Conservation (phyloP, 2,113 vertebrate species). For the Sminthopsis crassicaudata region DNA sequence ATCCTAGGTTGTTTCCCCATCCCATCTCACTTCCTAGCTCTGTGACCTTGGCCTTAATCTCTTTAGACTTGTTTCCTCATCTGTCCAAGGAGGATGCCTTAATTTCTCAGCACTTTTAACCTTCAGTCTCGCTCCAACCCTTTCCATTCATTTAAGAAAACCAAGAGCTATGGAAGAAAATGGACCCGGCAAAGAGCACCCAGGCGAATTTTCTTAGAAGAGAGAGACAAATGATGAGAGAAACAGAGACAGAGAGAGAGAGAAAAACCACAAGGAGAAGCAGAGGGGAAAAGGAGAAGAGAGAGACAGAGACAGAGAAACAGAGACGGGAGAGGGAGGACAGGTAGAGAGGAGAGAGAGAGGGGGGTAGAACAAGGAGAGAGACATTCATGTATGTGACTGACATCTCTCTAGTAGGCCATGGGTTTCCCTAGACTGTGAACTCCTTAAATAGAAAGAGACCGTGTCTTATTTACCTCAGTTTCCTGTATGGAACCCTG, state of each 20-base stretch:
- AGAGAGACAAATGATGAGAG: background rate
- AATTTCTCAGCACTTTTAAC: background rate
- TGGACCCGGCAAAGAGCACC: background rate
- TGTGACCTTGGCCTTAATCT: background rate
- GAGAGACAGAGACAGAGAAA: too few species aligned
- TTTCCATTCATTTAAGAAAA: fast-evolving
- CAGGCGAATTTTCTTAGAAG: background rate
- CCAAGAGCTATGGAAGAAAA: background rate
- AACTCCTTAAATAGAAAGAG: background rate
- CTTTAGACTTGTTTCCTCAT: too few species aligned
- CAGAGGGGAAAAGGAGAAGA: background rate
- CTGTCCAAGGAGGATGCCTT: background rate
- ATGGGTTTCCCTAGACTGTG: background rate
- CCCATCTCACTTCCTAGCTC: background rate
- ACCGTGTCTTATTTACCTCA: background rate
- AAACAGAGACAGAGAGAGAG: too few species aligned
- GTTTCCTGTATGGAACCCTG: background rate
- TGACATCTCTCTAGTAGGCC: background rate
- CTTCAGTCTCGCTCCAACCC: background rate
- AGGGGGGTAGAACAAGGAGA: background rate
- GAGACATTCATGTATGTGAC: background rate
- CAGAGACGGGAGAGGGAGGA: too few species aligned
- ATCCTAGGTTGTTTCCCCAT: background rate
- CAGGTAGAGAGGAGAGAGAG: background rate
- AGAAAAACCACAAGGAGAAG: background rate